Percentiles rank a stretch among this genome's conserved stretches.
Evolutionary conservation across 1,140 invertebrate species (phyloP).

Genomic region (Scaptodrosophila lebanonensis): DNA sequence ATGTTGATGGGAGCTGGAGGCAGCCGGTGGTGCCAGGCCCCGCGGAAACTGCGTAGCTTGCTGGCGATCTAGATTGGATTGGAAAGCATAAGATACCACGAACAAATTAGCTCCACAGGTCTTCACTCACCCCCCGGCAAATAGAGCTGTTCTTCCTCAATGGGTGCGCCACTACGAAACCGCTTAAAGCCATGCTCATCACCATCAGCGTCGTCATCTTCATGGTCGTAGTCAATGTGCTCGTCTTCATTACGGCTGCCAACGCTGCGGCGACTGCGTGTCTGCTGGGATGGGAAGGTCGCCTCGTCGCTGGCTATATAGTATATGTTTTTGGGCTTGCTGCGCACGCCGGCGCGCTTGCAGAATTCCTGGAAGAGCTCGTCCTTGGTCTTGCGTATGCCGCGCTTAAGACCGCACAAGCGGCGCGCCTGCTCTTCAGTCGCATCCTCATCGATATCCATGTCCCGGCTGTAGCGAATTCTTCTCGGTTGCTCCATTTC

Average conservation of each 20-base stretch:
- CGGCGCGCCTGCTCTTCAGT: constrained; percentile 31
- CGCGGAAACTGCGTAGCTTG: too few relatives aligned
- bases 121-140: constrained; percentile 52
- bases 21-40: too few relatives aligned
- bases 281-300: background rate
- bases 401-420: constrained; percentile 61
- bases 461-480: background rate
- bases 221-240: background rate
- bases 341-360: constrained; percentile 58
- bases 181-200: constrained; percentile 59
- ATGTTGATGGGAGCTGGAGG: too few relatives aligned
- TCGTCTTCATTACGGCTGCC: background rate
- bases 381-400: constrained; percentile 70
- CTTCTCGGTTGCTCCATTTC: constrained; percentile 13
- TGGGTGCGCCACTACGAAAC: constrained; percentile 11
- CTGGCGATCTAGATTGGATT: too few relatives aligned
- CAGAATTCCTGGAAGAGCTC: constrained; percentile 74
- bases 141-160: constrained; percentile 63
- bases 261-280: background rate
- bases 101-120: background rate
- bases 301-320: constrained; percentile 54
- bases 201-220: constrained; percentile 37
- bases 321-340: constrained; percentile 71
- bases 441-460: background rate
- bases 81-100: background rate